A percentile compares a stretch with the other conserved stretches of the same genome.
Conservation (phyloP, 53 echinoderm and acorn worm genomes). For the Temnopleurus reevesii region DNA sequence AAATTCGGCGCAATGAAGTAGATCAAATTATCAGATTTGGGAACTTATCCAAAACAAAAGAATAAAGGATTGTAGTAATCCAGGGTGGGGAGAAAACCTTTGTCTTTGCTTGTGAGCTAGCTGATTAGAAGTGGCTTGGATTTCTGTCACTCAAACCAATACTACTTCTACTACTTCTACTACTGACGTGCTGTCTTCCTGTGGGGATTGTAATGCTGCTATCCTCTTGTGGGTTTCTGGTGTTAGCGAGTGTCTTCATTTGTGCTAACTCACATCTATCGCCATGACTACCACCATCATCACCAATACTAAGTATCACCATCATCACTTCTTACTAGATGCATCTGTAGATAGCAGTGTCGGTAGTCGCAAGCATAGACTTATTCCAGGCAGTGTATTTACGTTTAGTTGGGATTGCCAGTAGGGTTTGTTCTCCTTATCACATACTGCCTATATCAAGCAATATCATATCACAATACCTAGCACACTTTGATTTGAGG, state of each 20-base stretch:
- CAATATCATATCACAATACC: too few species aligned
- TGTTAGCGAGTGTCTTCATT: neutral
- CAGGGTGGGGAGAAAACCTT: conserved; percentile 15
- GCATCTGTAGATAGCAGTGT: conserved; percentile 25
- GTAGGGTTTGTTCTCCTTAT: too few species aligned
- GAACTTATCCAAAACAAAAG: neutral
- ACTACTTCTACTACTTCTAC: neutral
- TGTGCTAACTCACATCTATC: neutral
- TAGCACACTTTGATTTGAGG: too few species aligned
- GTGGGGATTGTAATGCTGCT: too few species aligned
- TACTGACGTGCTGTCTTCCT: too few species aligned
- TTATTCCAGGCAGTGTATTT: too few species aligned
- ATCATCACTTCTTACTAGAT: neutral
- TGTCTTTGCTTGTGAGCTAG: conserved; percentile 5
- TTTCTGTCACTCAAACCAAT: neutral
- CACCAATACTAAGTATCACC: neutral
- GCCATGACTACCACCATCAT: neutral
- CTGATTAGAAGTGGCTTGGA: neutral
- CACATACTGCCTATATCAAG: too few species aligned
- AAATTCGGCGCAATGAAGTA: neutral
- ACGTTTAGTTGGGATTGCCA: too few species aligned
- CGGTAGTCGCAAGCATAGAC: too few species aligned
- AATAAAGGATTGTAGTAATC: neutral
- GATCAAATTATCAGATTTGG: neutral
- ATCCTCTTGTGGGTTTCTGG: neutral